phyloP scores from a whole-genome alignment of 1,140 invertebrate species.

The Stratiolaelaps scimitus region DNA sequence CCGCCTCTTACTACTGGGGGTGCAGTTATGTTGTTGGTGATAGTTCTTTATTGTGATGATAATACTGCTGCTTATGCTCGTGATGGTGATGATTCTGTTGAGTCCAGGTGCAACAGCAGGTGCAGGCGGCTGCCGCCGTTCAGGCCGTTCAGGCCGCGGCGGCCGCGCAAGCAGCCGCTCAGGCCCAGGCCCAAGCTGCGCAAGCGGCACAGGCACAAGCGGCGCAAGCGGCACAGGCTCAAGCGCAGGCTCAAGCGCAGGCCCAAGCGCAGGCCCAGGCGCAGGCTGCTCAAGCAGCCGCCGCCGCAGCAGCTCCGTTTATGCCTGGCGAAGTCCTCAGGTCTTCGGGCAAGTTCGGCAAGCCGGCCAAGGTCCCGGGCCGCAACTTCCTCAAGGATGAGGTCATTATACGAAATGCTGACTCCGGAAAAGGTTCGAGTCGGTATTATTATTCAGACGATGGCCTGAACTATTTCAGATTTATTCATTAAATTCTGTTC shows the following conservation, averaged over 20 bases:
- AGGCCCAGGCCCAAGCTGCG: conserved; percentile 34
- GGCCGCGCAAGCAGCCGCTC: not conserved
- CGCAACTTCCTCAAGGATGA: conserved; percentile 87
- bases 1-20: too few relatives aligned
- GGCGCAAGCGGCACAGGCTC: not conserved
- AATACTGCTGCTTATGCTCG: too few relatives aligned
- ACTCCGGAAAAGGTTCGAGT: conserved; percentile 75
- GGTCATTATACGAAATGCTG: conserved; percentile 78
- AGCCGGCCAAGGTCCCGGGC: conserved; percentile 69
- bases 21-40: too few relatives aligned
- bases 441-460: not conserved
- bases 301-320: conserved; percentile 46
- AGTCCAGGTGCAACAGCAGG: too few relatives aligned
- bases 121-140: too few relatives aligned
- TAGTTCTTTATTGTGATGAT: too few relatives aligned
- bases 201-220: conserved; percentile 37
- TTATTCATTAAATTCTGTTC: not conserved
- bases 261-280: conserved; percentile 5
- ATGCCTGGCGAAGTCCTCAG: conserved; percentile 68
- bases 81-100: too few relatives aligned
- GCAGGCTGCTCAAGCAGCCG: conserved; percentile 33
- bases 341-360: conserved; percentile 68
- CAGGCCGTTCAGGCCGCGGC: too few relatives aligned
- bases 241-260: conserved; percentile 28
- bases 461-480: not conserved